Conservation (phyloP, 2,797 vertebrate species). For the Syncerus caffer region DNA sequence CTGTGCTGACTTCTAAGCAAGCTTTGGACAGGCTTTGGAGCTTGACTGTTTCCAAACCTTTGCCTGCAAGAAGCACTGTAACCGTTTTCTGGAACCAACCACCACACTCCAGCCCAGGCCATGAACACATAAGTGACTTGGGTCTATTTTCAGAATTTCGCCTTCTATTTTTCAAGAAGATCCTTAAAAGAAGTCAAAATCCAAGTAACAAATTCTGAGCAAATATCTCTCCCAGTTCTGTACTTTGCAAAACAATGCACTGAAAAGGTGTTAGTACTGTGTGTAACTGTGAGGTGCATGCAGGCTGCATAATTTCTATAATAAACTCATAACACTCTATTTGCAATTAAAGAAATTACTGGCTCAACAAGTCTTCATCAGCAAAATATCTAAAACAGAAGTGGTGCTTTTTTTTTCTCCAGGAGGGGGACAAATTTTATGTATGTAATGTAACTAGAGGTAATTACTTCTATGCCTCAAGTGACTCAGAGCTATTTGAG, state of each 20-base stretch:
- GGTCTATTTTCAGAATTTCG: background rate
- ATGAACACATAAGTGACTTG: conserved; percentile 5
- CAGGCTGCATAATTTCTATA: conserved; percentile 40
- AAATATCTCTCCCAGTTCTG: conserved; percentile 43
- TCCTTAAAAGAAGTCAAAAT: conserved; percentile 51
- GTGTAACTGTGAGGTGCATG: conserved; percentile 26
- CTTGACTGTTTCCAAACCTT: background rate
- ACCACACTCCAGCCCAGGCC: background rate
- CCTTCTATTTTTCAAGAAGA: conserved; percentile 39
- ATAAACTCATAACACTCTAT: conserved; percentile 21
- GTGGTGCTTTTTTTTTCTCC: background rate
- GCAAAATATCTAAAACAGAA: conserved; percentile 43
- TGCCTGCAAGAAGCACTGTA: background rate
- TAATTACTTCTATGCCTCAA: background rate
- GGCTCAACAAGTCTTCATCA: background rate
- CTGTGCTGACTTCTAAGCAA: background rate
- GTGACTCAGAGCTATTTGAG: background rate
- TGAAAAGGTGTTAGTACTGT: conserved; percentile 23
- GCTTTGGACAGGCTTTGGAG: background rate
- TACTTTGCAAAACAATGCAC: conserved; percentile 31
- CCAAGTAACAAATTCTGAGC: conserved; percentile 33
- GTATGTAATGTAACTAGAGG: background rate
- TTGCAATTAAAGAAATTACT: conserved; percentile 38
- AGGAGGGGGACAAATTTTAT: background rate
- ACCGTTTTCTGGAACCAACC: conserved; percentile 10